A percentile compares a stretch with the other conserved stretches of the same genome.
These are phyloP conservation scores for Sisor rabdophorus DNA, from an alignment of 2,113 vertebrate genomes.

Conservation along the genomic window DNA sequence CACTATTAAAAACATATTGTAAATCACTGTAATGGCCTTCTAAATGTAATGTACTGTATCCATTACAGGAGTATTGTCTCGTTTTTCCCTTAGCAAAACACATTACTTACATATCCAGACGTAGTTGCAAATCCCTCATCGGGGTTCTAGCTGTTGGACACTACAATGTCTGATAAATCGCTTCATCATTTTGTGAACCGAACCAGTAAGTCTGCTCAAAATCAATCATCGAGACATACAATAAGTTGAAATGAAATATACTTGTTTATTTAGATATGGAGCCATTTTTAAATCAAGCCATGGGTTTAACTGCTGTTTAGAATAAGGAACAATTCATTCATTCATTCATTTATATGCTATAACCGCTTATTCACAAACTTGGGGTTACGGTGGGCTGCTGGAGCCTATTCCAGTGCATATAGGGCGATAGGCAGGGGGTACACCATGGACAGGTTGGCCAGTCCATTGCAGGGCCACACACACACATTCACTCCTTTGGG, in stretches of 20 bases:
- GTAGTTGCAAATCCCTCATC: not conserved
- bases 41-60: slow-evolving; percentile 26
- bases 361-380: too few relatives aligned
- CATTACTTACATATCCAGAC: slow-evolving; percentile 16
- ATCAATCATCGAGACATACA: slow-evolving; percentile 26
- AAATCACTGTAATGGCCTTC: slow-evolving; percentile 25
- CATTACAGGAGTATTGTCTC: slow-evolving; percentile 17
- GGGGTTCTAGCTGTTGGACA: slow-evolving; percentile 16
- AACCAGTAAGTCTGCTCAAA: slow-evolving; percentile 9
- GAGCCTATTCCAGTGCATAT: too few relatives aligned
- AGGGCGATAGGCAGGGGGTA: too few relatives aligned
- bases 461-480: too few relatives aligned
- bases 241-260: slow-evolving; percentile 22
- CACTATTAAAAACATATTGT: slow-evolving; percentile 23
- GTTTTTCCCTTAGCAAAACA: slow-evolving; percentile 16
- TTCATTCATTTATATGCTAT: too few relatives aligned
- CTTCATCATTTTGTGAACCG: slow-evolving; percentile 32
- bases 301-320: not conserved
- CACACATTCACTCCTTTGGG: too few relatives aligned
- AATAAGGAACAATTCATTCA: not conserved
- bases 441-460: too few relatives aligned
- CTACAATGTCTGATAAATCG: slow-evolving; percentile 30
- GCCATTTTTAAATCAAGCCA: not conserved
- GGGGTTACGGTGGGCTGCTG: too few relatives aligned
- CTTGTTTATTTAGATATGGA: slow-evolving; percentile 22